Conservation (phyloP, 1,140 invertebrate species). For the Cydia amplana region DNA sequence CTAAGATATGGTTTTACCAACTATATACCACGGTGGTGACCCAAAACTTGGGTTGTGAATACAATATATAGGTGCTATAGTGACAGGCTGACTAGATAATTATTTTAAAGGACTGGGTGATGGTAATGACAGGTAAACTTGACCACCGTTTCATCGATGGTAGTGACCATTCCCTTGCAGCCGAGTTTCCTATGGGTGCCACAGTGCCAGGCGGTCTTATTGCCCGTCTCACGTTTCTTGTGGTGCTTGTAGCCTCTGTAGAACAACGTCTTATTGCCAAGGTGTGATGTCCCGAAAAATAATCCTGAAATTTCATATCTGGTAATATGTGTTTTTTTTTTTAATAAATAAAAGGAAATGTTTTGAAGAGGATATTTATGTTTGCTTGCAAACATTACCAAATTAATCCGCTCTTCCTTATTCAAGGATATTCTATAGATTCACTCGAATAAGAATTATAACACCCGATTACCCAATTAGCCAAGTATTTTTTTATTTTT, state of each 20-base stretch:
- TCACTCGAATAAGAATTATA: too few species aligned
- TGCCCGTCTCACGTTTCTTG: not conserved
- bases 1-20: too few species aligned
- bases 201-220: not conserved
- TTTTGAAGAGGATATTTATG: not conserved
- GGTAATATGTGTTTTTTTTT: not conserved
- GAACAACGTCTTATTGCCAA: not conserved
- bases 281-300: slow-evolving; percentile 19
- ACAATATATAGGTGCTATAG: too few species aligned
- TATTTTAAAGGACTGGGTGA: not conserved
- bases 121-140: slow-evolving; percentile 6
- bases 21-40: too few species aligned
- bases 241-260: slow-evolving; percentile 23
- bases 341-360: not conserved
- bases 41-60: too few species aligned
- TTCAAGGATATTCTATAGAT: too few species aligned
- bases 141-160: not conserved
- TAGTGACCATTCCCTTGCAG: slow-evolving; percentile 18
- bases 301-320: slow-evolving; percentile 10
- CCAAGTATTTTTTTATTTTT: too few species aligned
- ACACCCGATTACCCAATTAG: too few species aligned
- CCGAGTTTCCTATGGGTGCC: not conserved
- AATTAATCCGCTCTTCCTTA: too few species aligned
- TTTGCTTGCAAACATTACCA: too few species aligned
- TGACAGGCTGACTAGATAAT: too few species aligned